Evolutionary conservation across 1,140 invertebrate genomes (phyloP).

Genomic region (Brachionus rubens): DNA sequence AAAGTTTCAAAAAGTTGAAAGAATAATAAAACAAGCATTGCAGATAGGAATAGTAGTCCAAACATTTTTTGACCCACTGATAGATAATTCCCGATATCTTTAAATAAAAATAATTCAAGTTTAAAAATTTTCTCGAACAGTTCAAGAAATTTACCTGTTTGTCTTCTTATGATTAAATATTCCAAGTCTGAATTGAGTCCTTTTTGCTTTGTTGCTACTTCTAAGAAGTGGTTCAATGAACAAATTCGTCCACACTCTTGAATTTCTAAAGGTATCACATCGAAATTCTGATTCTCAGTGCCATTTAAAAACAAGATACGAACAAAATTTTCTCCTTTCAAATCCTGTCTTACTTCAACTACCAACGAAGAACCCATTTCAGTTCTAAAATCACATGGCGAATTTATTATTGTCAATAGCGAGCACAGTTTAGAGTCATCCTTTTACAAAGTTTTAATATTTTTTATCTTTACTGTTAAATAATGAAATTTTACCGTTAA

Average conservation of each 20-base stretch:
- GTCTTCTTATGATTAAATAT: constrained; percentile 29
- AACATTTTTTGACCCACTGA: constrained; percentile 1
- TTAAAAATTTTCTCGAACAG: not conserved
- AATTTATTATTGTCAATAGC: not conserved
- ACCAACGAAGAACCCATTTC: not conserved
- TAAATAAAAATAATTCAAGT: not conserved
- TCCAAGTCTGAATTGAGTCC: constrained; percentile 23
- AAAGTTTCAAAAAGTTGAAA: too few relatives aligned
- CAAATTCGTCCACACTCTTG: not conserved
- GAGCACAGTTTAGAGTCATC: constrained; percentile 7
- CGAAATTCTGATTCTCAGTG: not conserved
- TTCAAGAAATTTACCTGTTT: not conserved
- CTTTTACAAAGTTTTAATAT: not conserved
- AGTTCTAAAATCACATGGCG: not conserved
- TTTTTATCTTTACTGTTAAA: not conserved
- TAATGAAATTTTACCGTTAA: not conserved
- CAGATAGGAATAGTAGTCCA: not conserved
- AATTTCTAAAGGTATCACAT: not conserved
- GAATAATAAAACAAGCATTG: too few relatives aligned
- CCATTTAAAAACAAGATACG: not conserved
- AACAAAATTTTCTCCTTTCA: not conserved
- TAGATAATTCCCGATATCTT: not conserved
- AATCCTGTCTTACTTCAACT: not conserved
- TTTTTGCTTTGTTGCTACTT: not conserved
- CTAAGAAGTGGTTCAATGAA: not conserved